These are phyloP conservation scores for Endotricha flammealis DNA, from an alignment of 2,888 invertebrate genomes.

Conservation along the genomic window DNA sequence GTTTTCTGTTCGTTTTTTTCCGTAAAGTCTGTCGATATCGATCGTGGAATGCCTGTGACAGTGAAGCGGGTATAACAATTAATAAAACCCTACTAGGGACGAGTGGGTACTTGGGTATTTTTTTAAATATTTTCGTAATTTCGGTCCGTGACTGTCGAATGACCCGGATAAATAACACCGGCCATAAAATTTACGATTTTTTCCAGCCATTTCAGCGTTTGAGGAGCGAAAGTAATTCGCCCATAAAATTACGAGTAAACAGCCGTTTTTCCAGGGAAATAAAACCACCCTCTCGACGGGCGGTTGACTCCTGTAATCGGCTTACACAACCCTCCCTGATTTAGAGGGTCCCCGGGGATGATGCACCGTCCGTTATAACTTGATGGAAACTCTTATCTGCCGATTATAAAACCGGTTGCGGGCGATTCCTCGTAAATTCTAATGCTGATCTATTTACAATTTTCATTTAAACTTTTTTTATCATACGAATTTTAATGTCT, in stretches of 20 bases:
- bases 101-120: slow-evolving; percentile 52
- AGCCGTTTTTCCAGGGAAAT: slow-evolving; percentile 73
- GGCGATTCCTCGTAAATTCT: slow-evolving; percentile 63
- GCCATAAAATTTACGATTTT: slow-evolving; percentile 64
- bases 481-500: too few species aligned
- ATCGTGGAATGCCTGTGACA: slow-evolving; percentile 71
- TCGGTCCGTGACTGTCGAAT: slow-evolving; percentile 39
- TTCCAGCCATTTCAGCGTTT: slow-evolving; percentile 66
- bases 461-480: slow-evolving; percentile 2
- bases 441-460: slow-evolving; percentile 22
- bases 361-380: slow-evolving; percentile 65
- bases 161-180: slow-evolving; percentile 62
- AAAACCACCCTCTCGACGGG: slow-evolving; percentile 56
- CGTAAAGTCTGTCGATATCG: slow-evolving; percentile 54
- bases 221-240: slow-evolving; percentile 72
- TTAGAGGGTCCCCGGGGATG: slow-evolving; percentile 46
- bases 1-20: slow-evolving; percentile 51
- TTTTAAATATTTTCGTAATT: slow-evolving; percentile 11
- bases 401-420: slow-evolving; percentile 72
- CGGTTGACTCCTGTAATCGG: slow-evolving; percentile 74
- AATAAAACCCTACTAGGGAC: slow-evolving; percentile 65
- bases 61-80: slow-evolving; percentile 75
- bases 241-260: slow-evolving; percentile 75
- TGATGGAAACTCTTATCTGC: slow-evolving; percentile 73
- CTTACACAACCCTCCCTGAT: slow-evolving; percentile 57